These are phyloP conservation scores for Nesoenas mayeri DNA, from an alignment of 2,113 vertebrate species.

Conservation along the genomic window DNA sequence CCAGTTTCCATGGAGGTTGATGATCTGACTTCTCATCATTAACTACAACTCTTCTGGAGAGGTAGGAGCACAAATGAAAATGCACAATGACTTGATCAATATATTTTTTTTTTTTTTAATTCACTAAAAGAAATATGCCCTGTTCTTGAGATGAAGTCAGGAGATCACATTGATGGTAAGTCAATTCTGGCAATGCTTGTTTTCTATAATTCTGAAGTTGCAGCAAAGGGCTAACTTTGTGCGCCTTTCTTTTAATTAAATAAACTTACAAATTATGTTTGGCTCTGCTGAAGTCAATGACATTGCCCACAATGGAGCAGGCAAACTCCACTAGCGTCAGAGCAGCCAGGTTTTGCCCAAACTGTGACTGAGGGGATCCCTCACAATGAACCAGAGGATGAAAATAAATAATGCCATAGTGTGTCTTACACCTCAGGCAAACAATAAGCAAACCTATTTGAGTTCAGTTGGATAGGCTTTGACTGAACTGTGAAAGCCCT, in stretches of 20 bases:
- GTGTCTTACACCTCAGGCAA: not conserved
- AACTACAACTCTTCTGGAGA: not conserved
- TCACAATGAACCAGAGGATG: not conserved
- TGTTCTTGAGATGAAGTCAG: not conserved
- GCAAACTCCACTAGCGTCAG: not conserved
- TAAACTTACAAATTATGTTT: not conserved
- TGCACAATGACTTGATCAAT: not conserved
- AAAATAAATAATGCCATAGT: not conserved
- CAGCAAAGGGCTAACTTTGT: not conserved
- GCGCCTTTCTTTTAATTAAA: not conserved
- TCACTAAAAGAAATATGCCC: not conserved
- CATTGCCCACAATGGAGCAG: not conserved
- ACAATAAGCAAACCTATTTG: not conserved
- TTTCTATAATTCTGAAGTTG: not conserved
- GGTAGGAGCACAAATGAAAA: not conserved
- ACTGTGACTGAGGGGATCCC: fast-evolving
- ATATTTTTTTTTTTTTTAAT: not conserved
- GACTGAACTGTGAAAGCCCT: not conserved
- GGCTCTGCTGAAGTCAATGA: not conserved
- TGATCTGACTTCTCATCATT: not conserved
- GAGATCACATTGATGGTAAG: not conserved
- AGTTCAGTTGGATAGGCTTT: not conserved
- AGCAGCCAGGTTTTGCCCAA: not conserved
- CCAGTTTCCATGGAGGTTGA: not conserved
- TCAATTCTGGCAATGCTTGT: not conserved